Percentiles rank a stretch among this genome's conserved stretches.
These are phyloP conservation scores for Ceratina australensis DNA, from an alignment of 1,140 invertebrate species.

Conservation along the genomic window DNA sequence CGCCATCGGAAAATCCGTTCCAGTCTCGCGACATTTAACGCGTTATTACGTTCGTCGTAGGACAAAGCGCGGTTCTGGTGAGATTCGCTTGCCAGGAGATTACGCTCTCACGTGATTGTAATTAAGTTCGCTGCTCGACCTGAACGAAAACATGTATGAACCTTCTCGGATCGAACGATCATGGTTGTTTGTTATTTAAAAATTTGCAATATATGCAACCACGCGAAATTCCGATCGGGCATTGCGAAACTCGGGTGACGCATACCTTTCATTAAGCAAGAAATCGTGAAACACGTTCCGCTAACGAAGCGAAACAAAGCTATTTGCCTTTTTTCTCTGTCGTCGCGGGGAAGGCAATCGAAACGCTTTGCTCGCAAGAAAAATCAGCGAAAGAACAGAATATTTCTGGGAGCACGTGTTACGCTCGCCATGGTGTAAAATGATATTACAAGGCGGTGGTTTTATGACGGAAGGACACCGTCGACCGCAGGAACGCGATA, in stretches of 20 bases:
- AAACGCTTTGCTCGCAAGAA: neutral
- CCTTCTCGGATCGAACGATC: neutral
- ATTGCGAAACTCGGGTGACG: neutral
- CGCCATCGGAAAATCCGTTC: conserved; percentile 1
- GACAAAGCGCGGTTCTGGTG: neutral
- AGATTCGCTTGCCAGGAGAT: neutral
- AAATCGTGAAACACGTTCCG: neutral
- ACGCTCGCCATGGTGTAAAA: conserved; percentile 23
- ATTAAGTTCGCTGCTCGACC: neutral
- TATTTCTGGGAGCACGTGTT: conserved; percentile 7
- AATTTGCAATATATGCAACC: neutral
- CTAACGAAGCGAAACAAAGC: neutral
- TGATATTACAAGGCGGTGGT: conserved; percentile 13
- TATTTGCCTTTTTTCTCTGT: neutral
- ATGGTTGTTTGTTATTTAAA: neutral
- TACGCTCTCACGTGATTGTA: neutral
- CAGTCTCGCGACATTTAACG: conserved; percentile 1
- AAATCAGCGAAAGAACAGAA: neutral
- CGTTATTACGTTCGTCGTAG: neutral
- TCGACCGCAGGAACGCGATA: conserved; percentile 46
- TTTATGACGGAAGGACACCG: conserved; percentile 6
- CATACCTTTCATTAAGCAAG: neutral
- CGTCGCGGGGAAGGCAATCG: neutral
- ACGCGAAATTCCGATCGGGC: too few relatives aligned
- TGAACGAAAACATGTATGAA: neutral